phyloP scores from a whole-genome alignment of 1,140 invertebrate species.

The Nixonia krombeini region DNA sequence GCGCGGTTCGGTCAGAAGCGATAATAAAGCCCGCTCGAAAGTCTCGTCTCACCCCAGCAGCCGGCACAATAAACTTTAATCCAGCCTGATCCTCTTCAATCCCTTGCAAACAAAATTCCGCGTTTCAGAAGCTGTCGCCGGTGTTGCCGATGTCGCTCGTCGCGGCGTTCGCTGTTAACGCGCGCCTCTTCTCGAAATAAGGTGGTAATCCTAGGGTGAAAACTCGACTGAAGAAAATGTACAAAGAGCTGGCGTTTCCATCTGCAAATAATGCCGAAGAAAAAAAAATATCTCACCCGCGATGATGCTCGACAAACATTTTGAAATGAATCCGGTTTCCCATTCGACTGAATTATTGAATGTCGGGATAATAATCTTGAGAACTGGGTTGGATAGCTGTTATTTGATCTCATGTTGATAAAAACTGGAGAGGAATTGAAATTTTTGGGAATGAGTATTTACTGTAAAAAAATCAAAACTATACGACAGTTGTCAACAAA shows the following conservation, averaged over 20 bases:
- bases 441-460: too few relatives aligned
- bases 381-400: too few relatives aligned
- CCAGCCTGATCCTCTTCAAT: constrained; percentile 43
- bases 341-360: too few relatives aligned
- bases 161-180: constrained; percentile 25
- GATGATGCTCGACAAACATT: too few relatives aligned
- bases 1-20: constrained; percentile 29
- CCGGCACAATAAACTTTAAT: constrained; percentile 44
- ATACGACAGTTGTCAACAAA: too few relatives aligned
- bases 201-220: constrained; percentile 24
- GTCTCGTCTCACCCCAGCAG: constrained; percentile 30
- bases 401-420: too few relatives aligned
- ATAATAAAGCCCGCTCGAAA: constrained; percentile 33
- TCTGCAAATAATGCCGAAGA: constrained; percentile 8
- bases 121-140: constrained; percentile 24
- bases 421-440: too few relatives aligned
- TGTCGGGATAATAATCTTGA: too few relatives aligned
- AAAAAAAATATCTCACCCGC: too few relatives aligned
- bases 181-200: constrained; percentile 22
- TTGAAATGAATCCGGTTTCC: too few relatives aligned
- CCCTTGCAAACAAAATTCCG: constrained; percentile 42
- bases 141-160: too few relatives aligned
- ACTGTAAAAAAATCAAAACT: too few relatives aligned
- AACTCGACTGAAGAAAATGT: constrained; percentile 24
- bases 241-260: constrained; percentile 8